A percentile compares a stretch with the other conserved stretches of the same genome.
phyloP scores from a whole-genome alignment of 2,797 vertebrate genomes.

The Sitta carolinensis region DNA sequence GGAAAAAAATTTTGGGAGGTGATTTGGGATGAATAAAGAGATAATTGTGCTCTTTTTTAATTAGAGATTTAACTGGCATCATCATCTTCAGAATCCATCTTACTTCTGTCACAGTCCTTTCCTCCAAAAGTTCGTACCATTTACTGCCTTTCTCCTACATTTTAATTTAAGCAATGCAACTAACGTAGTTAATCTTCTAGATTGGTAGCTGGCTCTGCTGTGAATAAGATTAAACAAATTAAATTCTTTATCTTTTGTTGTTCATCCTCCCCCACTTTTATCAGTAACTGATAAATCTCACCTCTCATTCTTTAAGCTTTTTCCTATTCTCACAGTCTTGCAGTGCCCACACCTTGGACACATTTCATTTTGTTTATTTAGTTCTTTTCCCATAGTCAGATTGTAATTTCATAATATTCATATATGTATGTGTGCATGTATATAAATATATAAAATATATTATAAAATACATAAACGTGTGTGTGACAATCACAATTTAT shows the following conservation, averaged over 20 bases:
- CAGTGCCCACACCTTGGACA: not conserved
- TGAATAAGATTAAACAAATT: not conserved
- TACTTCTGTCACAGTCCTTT: not conserved
- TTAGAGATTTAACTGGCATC: not conserved
- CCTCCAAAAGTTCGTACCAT: not conserved
- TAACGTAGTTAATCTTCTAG: not conserved
- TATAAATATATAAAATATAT: not conserved
- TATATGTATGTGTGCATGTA: not conserved
- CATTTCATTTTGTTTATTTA: not conserved
- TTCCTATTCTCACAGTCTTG: not conserved
- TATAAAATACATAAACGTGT: too few relatives aligned
- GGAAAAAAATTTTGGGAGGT: not conserved
- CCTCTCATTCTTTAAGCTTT: not conserved
- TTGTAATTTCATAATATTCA: not conserved
- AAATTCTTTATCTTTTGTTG: not conserved
- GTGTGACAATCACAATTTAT: not conserved
- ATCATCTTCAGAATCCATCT: not conserved
- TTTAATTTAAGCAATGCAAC: not conserved
- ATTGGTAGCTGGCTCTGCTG: not conserved
- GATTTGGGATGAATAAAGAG: not conserved
- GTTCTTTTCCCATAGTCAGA: not conserved
- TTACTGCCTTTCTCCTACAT: not conserved
- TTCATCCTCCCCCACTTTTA: not conserved
- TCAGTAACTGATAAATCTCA: not conserved
- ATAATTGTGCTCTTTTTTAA: not conserved